phyloP scores from a whole-genome alignment of 2,113 vertebrate genomes.

The Cynopterus brachyotis region DNA sequence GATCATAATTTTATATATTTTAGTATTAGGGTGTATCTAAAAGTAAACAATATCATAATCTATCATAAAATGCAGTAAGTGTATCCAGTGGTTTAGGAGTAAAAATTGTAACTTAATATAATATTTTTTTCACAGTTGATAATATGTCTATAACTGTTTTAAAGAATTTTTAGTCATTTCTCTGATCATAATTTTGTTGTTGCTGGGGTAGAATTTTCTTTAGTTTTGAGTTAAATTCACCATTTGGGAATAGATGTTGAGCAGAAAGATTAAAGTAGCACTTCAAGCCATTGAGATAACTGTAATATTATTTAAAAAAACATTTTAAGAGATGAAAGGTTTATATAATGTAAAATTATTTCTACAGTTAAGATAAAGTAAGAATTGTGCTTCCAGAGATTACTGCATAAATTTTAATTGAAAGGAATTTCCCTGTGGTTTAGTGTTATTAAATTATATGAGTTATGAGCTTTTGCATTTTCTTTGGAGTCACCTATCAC shows the following conservation, averaged over 20 bases:
- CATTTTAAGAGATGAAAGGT: neutral
- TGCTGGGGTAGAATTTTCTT: neutral
- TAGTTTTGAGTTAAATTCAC: neutral
- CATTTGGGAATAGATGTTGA: neutral
- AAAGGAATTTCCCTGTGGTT: neutral
- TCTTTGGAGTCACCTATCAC: neutral
- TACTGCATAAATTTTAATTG: neutral
- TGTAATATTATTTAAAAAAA: conserved; percentile 37
- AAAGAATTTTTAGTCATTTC: neutral
- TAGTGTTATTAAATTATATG: neutral
- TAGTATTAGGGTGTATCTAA: neutral
- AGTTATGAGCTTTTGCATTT: neutral
- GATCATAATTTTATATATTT: neutral
- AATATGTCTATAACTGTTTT: neutral
- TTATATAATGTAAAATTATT: conserved; percentile 26
- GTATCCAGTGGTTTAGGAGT: neutral
- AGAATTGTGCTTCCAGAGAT: conserved; percentile 22
- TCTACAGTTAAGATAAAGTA: neutral
- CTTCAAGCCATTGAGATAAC: neutral
- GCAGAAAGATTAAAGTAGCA: neutral
- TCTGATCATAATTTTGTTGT: neutral
- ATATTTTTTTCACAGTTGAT: neutral
- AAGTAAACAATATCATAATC: neutral
- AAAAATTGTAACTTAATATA: neutral
- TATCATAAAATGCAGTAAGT: neutral